Evolutionary conservation across 2,113 vertebrate genomes (phyloP).

Genomic region (Pluvianellus socialis): DNA sequence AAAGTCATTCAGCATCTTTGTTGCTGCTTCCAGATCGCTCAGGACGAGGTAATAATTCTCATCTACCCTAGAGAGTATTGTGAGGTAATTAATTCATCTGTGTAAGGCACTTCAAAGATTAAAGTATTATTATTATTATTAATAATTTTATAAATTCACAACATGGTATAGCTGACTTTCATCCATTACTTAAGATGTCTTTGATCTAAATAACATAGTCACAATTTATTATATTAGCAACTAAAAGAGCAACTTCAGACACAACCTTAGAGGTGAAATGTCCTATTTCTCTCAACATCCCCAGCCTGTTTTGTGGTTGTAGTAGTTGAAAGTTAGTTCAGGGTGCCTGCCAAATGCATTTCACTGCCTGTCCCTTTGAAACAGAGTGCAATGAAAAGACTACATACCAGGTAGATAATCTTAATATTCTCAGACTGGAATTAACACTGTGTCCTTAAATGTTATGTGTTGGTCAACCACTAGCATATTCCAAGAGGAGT

Average conservation of each 20-base stretch:
- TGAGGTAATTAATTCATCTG: conserved; percentile 58
- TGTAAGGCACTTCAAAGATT: conserved; percentile 60
- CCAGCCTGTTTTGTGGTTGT: conserved; percentile 3
- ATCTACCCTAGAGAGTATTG: conserved; percentile 28
- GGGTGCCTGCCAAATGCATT: conserved; percentile 5
- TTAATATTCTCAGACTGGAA: not conserved
- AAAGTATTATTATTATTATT: conserved; percentile 1
- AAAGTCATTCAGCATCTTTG: conserved; percentile 37
- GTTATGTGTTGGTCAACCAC: not conserved
- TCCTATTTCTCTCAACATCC: not conserved
- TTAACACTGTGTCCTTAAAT: not conserved
- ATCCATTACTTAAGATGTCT: conserved; percentile 50
- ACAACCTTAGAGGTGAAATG: conserved; percentile 26
- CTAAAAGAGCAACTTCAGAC: conserved; percentile 36
- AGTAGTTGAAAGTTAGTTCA: not conserved
- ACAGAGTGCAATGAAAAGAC: not conserved
- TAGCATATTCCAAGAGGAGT: not conserved
- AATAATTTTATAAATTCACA: conserved; percentile 52
- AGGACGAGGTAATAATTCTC: conserved; percentile 13
- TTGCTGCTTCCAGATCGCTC: conserved; percentile 36
- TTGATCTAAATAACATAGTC: conserved; percentile 54
- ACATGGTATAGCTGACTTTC: conserved; percentile 13
- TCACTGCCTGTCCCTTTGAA: conserved; percentile 5
- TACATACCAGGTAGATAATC: not conserved
- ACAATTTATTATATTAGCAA: conserved; percentile 45